Percentiles rank a stretch among this genome's conserved stretches.
These are phyloP conservation scores for Corythaeola cristata DNA, from an alignment of 2,113 vertebrate genomes.

Conservation along the genomic window DNA sequence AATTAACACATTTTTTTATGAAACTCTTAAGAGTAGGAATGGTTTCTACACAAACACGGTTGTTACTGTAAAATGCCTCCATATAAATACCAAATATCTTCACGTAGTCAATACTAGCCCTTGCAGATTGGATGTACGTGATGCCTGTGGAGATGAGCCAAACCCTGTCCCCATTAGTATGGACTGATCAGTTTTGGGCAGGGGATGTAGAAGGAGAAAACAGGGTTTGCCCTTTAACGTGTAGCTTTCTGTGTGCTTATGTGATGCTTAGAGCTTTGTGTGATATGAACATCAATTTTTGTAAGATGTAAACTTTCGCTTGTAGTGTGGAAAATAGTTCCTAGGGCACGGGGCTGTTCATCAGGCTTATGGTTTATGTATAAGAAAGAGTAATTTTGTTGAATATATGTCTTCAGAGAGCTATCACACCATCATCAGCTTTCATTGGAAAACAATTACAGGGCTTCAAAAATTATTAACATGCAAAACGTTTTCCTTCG, in stretches of 20 bases:
- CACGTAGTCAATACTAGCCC: neutral
- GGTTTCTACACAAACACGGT: neutral
- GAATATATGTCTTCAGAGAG: slow-evolving; percentile 2
- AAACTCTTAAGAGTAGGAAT: neutral
- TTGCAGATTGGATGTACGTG: neutral
- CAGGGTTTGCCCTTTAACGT: neutral
- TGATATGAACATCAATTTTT: neutral
- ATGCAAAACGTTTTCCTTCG: slow-evolving; percentile 7
- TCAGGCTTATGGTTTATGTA: neutral
- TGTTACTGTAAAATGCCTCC: neutral
- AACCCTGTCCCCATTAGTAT: neutral
- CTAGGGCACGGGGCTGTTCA: neutral
- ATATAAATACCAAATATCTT: neutral
- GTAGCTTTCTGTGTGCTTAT: neutral
- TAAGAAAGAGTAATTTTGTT: neutral
- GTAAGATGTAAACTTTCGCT: neutral
- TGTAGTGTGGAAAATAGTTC: neutral
- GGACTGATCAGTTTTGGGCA: neutral
- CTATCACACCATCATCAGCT: neutral
- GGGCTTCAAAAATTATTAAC: slow-evolving; percentile 14
- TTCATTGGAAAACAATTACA: slow-evolving; percentile 3
- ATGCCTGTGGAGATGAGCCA: neutral
- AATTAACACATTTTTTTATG: neutral
- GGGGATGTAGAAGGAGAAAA: neutral
- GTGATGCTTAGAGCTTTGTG: neutral